Evolutionary conservation across 2,113 vertebrate species (phyloP), one percentile per base, ranked within the genome.

Genomic region (Rhea pennata): DNA sequence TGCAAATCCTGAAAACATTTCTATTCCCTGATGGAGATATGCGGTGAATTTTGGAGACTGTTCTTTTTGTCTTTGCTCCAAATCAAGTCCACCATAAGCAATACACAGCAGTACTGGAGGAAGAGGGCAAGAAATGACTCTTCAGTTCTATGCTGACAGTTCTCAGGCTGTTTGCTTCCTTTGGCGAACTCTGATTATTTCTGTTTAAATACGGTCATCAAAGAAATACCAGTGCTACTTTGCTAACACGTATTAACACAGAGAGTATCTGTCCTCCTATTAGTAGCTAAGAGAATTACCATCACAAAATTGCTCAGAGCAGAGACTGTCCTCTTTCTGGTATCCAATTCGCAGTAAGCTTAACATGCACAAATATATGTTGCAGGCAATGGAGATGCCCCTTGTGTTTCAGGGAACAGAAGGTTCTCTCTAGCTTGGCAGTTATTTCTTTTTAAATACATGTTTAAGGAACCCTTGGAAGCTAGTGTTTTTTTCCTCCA

Each of bases 211-310:
- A 92, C 67, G 92, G 94, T 83, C 84, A 96, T 81, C 74, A 75
- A 71, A 89, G 89, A 91, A 85, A 96, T 62, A 87, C n/a, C 84
- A 90, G 39, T 4, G 64, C 71, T 93, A 81, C 95, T 79, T 78
- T 80, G 75, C 89, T 88, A 11, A 69, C 2, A 1, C 56, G 77
- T 39, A 74, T 13, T 84, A 91, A 81, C 73, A 92, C 85, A 93
- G 85, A 92, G 70, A 82, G 92, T 62, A 78, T 48, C 70, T 22
- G 9, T 73, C 84, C 93, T 83, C 79, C 31, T 58, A 48, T 67
- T 87, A 90, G 84, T 14, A 27, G 54, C 94, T 96, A 92, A 82
- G 87, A 85, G 84, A 97, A 96, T 91, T 73, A 94, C 69, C 83
- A 69, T 61, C 73, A 48, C 40, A 94, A 96, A 97, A 90, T 90